Evolutionary conservation across 2,888 invertebrate species (phyloP), one percentile per base, ranked within the genome.

Genomic region (Frankliniella intonsa): DNA sequence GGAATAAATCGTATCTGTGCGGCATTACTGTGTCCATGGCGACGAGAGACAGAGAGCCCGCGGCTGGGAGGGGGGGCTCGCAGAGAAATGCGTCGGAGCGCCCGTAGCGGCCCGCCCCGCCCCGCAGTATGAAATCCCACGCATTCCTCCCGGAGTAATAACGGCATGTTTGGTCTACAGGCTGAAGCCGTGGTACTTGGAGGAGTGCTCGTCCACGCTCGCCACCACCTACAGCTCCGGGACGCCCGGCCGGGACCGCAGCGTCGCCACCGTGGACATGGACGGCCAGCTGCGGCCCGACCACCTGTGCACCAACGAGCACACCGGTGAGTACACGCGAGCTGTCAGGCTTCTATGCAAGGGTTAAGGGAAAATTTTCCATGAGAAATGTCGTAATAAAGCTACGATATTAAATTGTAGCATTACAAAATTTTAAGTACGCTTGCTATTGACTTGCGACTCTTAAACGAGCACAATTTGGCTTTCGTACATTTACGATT

Each of bases 221-320:
- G 84, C 84, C 5, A 83, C 84, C 3, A 84, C 84, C n/a, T 84
- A 84, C 82, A 84, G 84, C 65, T 84, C 84, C 1, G 84, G 84
- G 8, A 84, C 83, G 17, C 83, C 84, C 50, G 84, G 84, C 12
- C 80, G 84, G 50, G 87, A 87, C 83, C 85, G 86, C 81, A 87
- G 87, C 81, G 87, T 87, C 22, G 86, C 87, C n/a, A 87, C 87
- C 9, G 86, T 86, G 19, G 87, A 87, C 84, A 87, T 87, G 86
- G 87, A 87, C 83, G 86, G 87, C 62, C 83, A 85, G 69, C 85
- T 87, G 9, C 83, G 87, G 50, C 86, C 87, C 11, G 87, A 84
- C 49, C 82, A 84, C 50, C 81, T 84, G 8, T 84, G 84, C 81
- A 84, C 84, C 0, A 84, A 83, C 50, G 83, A 84, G 80, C 84